Conservation (phyloP, 2,113 vertebrate species). For the Leptobrachium leishanense region DNA sequence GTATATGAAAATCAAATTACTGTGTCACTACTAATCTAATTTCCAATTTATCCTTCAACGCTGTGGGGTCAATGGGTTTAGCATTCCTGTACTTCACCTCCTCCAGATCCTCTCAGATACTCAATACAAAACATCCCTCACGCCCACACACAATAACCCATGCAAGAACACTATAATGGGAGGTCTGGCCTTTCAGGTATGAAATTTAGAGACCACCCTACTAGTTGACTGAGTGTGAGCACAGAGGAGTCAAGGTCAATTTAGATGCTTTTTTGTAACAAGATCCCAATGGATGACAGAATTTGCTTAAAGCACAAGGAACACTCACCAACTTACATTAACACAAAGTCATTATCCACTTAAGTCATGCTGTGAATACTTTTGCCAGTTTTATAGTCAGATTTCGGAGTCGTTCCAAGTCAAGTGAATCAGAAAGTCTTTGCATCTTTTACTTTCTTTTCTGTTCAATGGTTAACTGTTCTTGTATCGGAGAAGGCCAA, state of each 20-base stretch:
- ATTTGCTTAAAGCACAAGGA: slow-evolving; percentile 28
- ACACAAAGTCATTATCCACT: neutral
- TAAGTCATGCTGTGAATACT: neutral
- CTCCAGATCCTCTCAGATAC: slow-evolving; percentile 58
- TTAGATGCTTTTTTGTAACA: slow-evolving; percentile 73
- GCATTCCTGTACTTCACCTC: slow-evolving; percentile 51
- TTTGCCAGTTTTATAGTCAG: neutral
- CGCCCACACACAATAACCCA: slow-evolving; percentile 62
- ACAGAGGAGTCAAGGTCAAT: slow-evolving; percentile 74
- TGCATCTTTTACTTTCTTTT: no score
- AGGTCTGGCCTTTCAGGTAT: slow-evolving; percentile 75
- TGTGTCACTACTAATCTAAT: slow-evolving; percentile 59
- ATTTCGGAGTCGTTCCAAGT: neutral
- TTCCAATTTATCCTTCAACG: slow-evolving; percentile 57
- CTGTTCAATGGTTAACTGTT: no score
- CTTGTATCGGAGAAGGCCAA: neutral
- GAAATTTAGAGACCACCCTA: slow-evolving; percentile 86
- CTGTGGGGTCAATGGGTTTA: slow-evolving; percentile 53
- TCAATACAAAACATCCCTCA: slow-evolving; percentile 66
- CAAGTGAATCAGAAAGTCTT: no score
- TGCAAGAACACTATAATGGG: slow-evolving; percentile 63
- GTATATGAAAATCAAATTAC: slow-evolving; percentile 55
- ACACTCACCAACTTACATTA: neutral
- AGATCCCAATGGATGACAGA: slow-evolving; percentile 72
- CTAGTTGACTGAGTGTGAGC: slow-evolving; percentile 72